Evolutionary conservation across 2,888 invertebrate genomes (phyloP).

Genomic region (Synanthedon tipuliformis): DNA sequence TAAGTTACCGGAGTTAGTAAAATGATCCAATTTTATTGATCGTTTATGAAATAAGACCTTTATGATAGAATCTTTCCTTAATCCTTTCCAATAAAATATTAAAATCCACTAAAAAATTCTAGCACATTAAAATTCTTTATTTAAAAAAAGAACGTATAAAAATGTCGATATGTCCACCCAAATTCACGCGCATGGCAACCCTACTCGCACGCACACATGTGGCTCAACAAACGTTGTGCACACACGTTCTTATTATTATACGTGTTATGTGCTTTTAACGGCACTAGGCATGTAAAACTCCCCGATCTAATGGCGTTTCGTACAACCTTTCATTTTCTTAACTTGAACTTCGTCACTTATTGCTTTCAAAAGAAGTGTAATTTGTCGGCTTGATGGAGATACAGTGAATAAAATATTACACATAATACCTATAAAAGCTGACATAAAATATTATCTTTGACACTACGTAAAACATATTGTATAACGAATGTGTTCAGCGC

Average conservation of each 20-base stretch:
- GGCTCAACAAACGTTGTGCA: conserved; percentile 5
- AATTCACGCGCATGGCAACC: conserved; percentile 5
- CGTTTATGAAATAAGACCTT: no score
- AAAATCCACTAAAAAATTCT: no score
- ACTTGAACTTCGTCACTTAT: conserved; percentile 36
- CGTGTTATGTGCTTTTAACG: conserved; percentile 56
- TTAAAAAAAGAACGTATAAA: no score
- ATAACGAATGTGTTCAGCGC: conserved; percentile 1
- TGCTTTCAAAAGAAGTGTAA: conserved; percentile 39
- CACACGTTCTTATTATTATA: conserved; percentile 25
- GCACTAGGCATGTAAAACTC: conserved; percentile 38
- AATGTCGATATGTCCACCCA: conserved; percentile 5
- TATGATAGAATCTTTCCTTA: no score
- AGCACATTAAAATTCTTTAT: no score
- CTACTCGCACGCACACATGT: conserved; percentile 9
- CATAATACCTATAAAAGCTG: not conserved
- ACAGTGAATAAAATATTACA: conserved; percentile 37
- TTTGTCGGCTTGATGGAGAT: conserved; percentile 27
- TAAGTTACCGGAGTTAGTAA: no score
- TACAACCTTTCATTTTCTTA: conserved; percentile 51
- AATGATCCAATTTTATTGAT: no score
- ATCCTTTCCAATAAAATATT: no score
- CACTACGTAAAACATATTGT: conserved; percentile 10
- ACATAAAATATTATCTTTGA: conserved; percentile 4
- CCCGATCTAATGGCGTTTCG: conserved; percentile 47